Conservation (phyloP, 2,113 vertebrate species). For the Pedionomus torquatus region DNA sequence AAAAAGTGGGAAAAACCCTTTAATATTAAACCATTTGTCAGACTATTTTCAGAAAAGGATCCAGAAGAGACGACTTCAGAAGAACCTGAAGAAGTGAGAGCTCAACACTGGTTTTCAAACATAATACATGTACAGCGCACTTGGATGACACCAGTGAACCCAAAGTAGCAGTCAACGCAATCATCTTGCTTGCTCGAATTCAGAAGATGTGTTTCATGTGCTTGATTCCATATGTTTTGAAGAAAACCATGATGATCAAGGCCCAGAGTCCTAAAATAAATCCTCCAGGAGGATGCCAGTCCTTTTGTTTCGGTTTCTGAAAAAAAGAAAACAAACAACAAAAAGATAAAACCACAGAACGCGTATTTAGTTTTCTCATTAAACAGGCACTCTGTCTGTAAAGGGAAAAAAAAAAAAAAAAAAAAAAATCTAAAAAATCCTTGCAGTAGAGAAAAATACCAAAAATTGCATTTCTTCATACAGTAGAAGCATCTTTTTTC, state of each 20-base stretch:
- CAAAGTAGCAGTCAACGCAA: neutral
- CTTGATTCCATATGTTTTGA: constrained; percentile 94
- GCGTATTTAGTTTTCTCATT: neutral
- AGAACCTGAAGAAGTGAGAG: neutral
- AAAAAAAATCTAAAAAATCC: neutral
- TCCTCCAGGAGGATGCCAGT: constrained; percentile 98
- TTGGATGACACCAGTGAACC: neutral
- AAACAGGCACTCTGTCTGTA: neutral
- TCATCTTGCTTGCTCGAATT: constrained; percentile 15
- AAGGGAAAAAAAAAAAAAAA: neutral
- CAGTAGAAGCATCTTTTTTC: neutral
- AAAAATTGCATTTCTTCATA: neutral
- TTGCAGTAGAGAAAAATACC: neutral
- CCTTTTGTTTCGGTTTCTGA: constrained; percentile 95
- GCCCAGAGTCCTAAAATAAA: constrained; percentile 98
- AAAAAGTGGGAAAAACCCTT: neutral
- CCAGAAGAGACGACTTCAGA: neutral
- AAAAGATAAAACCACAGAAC: neutral
- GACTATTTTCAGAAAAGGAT: neutral
- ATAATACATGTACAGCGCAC: neutral
- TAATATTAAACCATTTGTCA: neutral
- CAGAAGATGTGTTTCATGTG: constrained; percentile 98
- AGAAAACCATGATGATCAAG: constrained; percentile 96
- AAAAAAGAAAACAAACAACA: neutral
- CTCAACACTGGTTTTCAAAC: neutral